Evolutionary conservation across 2,888 invertebrate genomes (phyloP).

Genomic region (Dorcus hopei): DNA sequence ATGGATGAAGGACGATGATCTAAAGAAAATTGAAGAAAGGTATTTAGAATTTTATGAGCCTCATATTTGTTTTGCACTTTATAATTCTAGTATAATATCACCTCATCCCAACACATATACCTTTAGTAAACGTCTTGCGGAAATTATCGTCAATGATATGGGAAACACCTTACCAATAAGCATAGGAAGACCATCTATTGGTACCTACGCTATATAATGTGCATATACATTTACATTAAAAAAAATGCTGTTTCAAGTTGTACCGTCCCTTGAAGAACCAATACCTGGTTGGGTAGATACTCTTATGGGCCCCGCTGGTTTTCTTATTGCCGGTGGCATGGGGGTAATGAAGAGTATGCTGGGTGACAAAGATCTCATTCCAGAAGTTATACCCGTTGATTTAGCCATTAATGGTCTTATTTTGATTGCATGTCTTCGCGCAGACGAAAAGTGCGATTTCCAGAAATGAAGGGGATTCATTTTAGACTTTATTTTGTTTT

Average conservation of each 20-base stretch:
- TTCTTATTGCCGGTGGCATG: slow-evolving; percentile 20
- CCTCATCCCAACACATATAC: slow-evolving; percentile 86
- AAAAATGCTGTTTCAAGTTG: neutral
- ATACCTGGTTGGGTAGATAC: slow-evolving; percentile 22
- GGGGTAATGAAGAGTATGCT: slow-evolving; percentile 22
- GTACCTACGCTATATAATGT: slow-evolving; percentile 49
- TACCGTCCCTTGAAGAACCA: slow-evolving; percentile 18
- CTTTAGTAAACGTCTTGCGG: slow-evolving; percentile 90
- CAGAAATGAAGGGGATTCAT: too few species aligned
- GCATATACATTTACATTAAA: too few species aligned
- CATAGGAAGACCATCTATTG: slow-evolving; percentile 88
- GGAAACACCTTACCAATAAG: slow-evolving; percentile 78
- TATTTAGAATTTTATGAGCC: too few species aligned
- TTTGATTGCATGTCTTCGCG: too few species aligned
- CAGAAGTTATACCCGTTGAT: slow-evolving; percentile 21
- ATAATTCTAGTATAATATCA: too few species aligned
- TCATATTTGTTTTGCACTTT: too few species aligned
- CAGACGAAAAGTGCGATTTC: too few species aligned
- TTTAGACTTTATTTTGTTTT: too few species aligned
- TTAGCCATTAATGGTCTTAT: slow-evolving; percentile 20
- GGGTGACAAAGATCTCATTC: slow-evolving; percentile 14
- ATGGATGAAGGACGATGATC: slow-evolving; percentile 9
- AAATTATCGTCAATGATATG: slow-evolving; percentile 56
- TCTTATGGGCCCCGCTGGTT: slow-evolving; percentile 19
- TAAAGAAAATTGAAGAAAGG: slow-evolving; percentile 6